Conservation (phyloP, 2,797 vertebrate genomes). For the Simalia tracyae region DNA sequence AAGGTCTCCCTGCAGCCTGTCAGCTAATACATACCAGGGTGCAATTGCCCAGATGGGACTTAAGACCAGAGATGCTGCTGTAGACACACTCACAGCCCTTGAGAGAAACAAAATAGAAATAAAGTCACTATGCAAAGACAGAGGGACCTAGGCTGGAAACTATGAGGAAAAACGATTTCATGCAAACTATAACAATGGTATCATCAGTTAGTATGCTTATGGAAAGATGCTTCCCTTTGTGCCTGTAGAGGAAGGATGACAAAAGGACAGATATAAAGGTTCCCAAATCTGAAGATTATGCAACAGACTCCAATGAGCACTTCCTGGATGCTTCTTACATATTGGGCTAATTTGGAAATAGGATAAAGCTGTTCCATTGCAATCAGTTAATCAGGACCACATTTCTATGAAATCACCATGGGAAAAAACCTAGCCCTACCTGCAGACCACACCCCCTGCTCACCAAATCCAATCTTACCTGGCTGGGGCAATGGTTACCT, state of each 20-base stretch:
- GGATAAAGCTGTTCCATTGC: background rate
- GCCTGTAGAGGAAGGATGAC: background rate
- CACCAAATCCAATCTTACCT: background rate
- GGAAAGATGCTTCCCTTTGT: background rate
- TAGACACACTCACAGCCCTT: conserved; percentile 83
- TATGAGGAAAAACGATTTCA: background rate
- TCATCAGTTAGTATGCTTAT: background rate
- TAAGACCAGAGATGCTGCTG: conserved; percentile 92
- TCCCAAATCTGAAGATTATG: background rate
- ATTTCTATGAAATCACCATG: background rate
- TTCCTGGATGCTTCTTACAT: background rate
- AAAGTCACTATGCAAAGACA: background rate
- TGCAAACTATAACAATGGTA: background rate
- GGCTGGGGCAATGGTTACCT: conserved; percentile 72
- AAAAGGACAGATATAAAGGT: background rate
- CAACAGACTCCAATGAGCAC: background rate
- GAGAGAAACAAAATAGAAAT: conserved; percentile 55
- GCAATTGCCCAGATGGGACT: conserved; percentile 91
- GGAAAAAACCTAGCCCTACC: background rate
- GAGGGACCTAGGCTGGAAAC: too few species aligned
- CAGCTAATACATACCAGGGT: conserved; percentile 77
- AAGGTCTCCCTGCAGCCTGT: background rate
- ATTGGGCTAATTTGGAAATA: background rate
- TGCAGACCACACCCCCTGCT: background rate
- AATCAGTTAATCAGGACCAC: background rate